A percentile compares a stretch with the other conserved stretches of the same genome.
Evolutionary conservation across 2,797 vertebrate species (phyloP).

Genomic region (Allobates femoralis): DNA sequence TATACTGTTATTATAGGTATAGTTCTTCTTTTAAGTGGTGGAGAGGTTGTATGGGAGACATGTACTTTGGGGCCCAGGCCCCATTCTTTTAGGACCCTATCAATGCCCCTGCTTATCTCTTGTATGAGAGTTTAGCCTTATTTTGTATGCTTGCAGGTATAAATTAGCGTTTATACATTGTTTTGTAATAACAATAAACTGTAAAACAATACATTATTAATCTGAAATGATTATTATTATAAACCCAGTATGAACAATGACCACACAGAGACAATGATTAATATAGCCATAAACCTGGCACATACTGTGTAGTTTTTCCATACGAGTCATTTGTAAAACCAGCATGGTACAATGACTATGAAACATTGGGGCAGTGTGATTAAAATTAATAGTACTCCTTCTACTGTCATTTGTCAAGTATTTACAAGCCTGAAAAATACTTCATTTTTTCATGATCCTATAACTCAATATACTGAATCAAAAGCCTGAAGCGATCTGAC

Average conservation of each 20-base stretch:
- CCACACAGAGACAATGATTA: conserved; percentile 54
- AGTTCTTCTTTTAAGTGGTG: too few species aligned
- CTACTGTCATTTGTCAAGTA: conserved; percentile 98
- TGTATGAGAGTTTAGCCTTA: not conserved
- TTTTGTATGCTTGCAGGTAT: not conserved
- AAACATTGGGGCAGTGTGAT: conserved; percentile 93
- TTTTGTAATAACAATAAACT: not conserved
- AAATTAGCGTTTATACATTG: not conserved
- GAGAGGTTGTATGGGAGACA: too few species aligned
- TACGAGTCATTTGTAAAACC: conserved; percentile 78
- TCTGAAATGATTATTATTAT: not conserved
- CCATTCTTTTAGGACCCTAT: not conserved
- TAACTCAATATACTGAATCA: conserved; percentile 91
- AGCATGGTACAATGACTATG: conserved; percentile 82
- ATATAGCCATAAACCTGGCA: conserved; percentile 71
- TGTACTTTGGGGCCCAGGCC: not conserved
- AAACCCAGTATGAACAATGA: conserved; percentile 5
- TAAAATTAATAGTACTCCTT: conserved; percentile 97
- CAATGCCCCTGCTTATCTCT: not conserved
- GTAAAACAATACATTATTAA: not conserved
- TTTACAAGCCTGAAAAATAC: conserved; percentile 98
- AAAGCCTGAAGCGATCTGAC: conserved; percentile 77
- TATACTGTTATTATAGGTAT: too few species aligned
- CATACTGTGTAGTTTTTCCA: conserved; percentile 70
- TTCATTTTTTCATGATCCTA: conserved; percentile 93